phyloP scores from a whole-genome alignment of 1,140 invertebrate genomes.

The Vollenhovia emeryi region DNA sequence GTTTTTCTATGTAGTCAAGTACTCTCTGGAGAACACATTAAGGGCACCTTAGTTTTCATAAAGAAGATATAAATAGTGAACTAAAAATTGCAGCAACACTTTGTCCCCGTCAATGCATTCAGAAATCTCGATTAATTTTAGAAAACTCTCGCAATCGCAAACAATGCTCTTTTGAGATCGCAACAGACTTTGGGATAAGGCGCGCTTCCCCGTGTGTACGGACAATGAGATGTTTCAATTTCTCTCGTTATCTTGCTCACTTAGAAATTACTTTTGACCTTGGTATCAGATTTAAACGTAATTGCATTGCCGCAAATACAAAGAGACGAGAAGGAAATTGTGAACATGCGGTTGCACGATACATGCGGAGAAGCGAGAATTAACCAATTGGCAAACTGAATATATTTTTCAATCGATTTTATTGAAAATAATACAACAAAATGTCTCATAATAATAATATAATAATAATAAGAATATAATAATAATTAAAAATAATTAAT shows the following conservation, averaged over 20 bases:
- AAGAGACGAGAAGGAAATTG: constrained; percentile 58
- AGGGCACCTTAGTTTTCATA: neutral
- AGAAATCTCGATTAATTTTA: neutral
- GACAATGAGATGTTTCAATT: constrained; percentile 45
- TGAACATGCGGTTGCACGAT: constrained; percentile 22
- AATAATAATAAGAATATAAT: constrained; percentile 79
- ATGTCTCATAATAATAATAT: constrained; percentile 84
- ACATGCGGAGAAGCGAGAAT: constrained; percentile 57
- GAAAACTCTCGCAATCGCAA: constrained; percentile 5
- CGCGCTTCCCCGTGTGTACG: constrained; percentile 16
- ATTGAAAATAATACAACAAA: constrained; percentile 87
- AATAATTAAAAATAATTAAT: constrained; percentile 85
- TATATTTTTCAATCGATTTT: constrained; percentile 85
- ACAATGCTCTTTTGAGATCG: constrained; percentile 34
- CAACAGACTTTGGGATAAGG: constrained; percentile 28
- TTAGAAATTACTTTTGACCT: constrained; percentile 20
- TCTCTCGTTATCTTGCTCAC: constrained; percentile 22
- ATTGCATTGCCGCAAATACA: neutral
- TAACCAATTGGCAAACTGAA: constrained; percentile 74
- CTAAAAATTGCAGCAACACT: neutral
- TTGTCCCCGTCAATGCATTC: neutral
- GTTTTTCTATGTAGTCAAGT: neutral
- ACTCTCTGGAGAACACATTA: neutral
- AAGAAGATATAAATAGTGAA: neutral
- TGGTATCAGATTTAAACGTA: constrained; percentile 14